Conservation (phyloP, 2,113 vertebrate genomes). For the Platysteira castanea region DNA sequence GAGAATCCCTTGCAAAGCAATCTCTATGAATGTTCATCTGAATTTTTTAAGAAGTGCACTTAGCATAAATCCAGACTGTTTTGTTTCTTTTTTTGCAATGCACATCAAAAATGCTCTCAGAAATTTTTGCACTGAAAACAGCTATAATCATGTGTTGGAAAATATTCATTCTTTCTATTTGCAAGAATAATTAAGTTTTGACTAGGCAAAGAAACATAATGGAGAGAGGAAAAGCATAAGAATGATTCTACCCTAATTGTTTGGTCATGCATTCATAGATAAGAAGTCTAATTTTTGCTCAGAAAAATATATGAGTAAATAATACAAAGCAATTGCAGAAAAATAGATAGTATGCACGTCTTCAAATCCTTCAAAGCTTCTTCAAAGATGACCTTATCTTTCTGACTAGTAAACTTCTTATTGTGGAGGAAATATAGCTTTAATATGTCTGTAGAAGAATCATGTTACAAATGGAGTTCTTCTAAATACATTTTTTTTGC, state of each 20-base stretch:
- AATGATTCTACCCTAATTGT: not conserved
- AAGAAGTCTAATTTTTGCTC: not conserved
- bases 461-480: not conserved
- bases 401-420: not conserved
- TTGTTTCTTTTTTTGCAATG: not conserved
- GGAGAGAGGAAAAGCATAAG: not conserved
- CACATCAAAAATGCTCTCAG: not conserved
- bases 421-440: not conserved
- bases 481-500: not conserved
- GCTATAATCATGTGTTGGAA: not conserved
- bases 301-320: not conserved
- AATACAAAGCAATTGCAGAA: not conserved
- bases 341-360: not conserved
- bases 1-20: not conserved
- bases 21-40: constrained; percentile 1
- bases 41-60: constrained; percentile 33
- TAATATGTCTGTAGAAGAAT: not conserved
- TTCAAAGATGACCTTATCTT: not conserved
- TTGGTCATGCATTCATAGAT: not conserved
- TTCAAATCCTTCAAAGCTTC: not conserved
- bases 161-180: constrained; percentile 29
- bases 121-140: not conserved
- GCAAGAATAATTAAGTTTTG: constrained; percentile 28
- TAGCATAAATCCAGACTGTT: not conserved
- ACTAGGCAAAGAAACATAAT: not conserved